Evolutionary conservation across 1,140 invertebrate genomes (phyloP).

Genomic region (Xylocopa sonorina): DNA sequence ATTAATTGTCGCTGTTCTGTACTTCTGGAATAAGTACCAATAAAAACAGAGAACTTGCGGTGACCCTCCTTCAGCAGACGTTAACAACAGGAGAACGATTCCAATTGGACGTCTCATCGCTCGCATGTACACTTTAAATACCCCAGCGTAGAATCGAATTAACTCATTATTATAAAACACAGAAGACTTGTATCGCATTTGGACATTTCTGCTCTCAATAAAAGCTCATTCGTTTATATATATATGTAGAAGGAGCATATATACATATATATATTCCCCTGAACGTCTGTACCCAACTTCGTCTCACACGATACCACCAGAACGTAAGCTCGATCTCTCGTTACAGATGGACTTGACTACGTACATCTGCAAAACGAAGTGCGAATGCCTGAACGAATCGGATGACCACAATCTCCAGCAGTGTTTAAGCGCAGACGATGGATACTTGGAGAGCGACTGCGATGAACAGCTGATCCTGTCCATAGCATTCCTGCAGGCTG

Average conservation of each 20-base stretch:
- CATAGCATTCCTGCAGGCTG: constrained; percentile 94
- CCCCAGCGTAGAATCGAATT: background rate
- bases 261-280: constrained; percentile 32
- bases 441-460: constrained; percentile 95
- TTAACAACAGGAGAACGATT: no score
- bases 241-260: no score
- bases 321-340: background rate
- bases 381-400: constrained; percentile 98
- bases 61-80: constrained; percentile 46
- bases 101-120: no score
- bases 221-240: constrained; percentile 19
- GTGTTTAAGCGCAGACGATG: constrained; percentile 87
- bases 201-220: constrained; percentile 10
- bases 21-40: constrained; percentile 74
- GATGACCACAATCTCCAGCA: constrained; percentile 94
- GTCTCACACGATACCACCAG: background rate
- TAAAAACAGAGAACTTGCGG: constrained; percentile 47
- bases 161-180: background rate
- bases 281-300: constrained; percentile 40
- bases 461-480: constrained; percentile 98
- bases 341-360: constrained; percentile 93
- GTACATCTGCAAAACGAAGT: constrained; percentile 93
- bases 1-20: constrained; percentile 71
- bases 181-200: constrained; percentile 27
- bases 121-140: no score